A percentile compares a stretch with the other conserved stretches of the same genome.
Evolutionary conservation across 2,888 invertebrate species (phyloP).

Genomic region (Campoletis raptor): DNA sequence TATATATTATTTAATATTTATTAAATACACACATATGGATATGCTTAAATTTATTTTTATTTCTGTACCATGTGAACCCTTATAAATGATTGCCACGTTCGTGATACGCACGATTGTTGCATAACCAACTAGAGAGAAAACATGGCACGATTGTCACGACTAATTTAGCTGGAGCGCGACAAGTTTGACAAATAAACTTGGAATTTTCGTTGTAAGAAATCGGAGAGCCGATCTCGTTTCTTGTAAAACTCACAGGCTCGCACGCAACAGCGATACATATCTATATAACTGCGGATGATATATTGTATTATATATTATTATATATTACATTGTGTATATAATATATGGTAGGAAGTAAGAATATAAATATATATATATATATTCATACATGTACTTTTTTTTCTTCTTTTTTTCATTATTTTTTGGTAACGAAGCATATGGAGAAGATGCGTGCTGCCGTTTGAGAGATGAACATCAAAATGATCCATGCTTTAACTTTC

Average conservation of each 20-base stretch:
- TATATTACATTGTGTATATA: constrained; percentile 28
- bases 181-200: constrained; percentile 66
- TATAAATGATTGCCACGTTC: constrained; percentile 55
- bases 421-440: constrained; percentile 17
- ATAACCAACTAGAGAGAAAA: constrained; percentile 41
- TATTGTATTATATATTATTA: constrained; percentile 38
- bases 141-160: constrained; percentile 62
- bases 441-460: constrained; percentile 22
- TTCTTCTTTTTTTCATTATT: too few relatives aligned
- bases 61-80: constrained; percentile 3
- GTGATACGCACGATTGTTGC: constrained; percentile 48
- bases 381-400: too few relatives aligned
- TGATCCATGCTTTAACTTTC: constrained; percentile 60
- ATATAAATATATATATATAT: not conserved
- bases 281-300: constrained; percentile 41
- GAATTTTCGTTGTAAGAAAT: constrained; percentile 58
- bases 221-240: constrained; percentile 64
- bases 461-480: constrained; percentile 43
- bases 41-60: constrained; percentile 20
- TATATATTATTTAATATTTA: constrained; percentile 28
- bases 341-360: constrained; percentile 31
- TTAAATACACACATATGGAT: not conserved
- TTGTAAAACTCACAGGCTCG: constrained; percentile 58
- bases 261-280: constrained; percentile 59
- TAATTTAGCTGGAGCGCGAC: constrained; percentile 61